Base-by-base conservation (phyloP, 2,113 vertebrate genomes). In the Speoplatyrhinus poulsoni region DNA sequence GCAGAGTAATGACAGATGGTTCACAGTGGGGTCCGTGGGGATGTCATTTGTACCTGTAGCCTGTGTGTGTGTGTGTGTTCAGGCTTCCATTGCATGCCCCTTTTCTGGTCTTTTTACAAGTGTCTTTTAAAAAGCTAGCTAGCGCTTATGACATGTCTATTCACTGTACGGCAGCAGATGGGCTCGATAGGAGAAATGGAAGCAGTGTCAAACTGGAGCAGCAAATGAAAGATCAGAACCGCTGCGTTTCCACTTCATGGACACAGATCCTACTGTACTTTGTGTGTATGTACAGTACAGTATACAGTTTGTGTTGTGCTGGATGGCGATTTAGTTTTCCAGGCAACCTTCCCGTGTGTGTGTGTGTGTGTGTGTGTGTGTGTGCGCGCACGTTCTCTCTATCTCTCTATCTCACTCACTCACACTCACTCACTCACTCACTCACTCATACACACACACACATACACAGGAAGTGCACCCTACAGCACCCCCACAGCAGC, bases 41-140 rank as follows among this genome's bases (percentile, higher is more conserved):
- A 87, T 72, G 82, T 83, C 53, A 81, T 82, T 88, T 85, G 79
- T 80, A 83, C 84, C 82, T 75, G 75, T 66, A 80, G 82, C 81
- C 62, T 88, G 46, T 67, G 15, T 60, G 17, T 50, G 10, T 19
- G 61, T 65, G 48, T 12, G 49, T 49, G n/a, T 32, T 55, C 11
- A 0, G 16, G 5, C 36, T 41, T 36, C 19, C 32, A 65, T 12
- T 52, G 49, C 17, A 32, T 41, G 26, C 3, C 3, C 26, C 2
- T 26, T 26, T 26, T 3, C 26, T 26, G 26, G 26, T 26, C 26
- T 3, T 41, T 41, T 41, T 41, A 41, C 7, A 8, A 41, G 36
- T 41, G 36, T 41, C 4, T 41, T 41, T 41, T 7, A 5, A 6
- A 8, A 41, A 41, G 36, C 36, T 41, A 6, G 54, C 53, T 62